Base-by-base conservation (phyloP, 2,113 vertebrate species). In the Chrysochloris asiatica region DNA sequence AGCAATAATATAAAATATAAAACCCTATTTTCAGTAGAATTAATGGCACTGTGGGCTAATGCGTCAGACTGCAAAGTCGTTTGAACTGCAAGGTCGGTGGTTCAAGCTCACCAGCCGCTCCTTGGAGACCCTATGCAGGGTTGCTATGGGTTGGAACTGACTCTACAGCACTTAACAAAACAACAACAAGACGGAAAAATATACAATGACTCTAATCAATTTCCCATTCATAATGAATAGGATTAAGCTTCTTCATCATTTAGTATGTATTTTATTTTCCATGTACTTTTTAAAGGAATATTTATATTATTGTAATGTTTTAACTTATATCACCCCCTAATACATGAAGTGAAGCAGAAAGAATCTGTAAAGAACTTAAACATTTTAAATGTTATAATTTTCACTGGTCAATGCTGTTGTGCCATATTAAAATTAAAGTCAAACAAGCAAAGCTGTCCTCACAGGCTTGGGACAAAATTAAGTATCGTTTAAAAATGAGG, bases 341-440 rank as follows among this genome's bases (percentile, higher is more conserved):
- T 92, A 86, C 41, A 77, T 94, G 79, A 93, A 88, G 24, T 89
- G 45, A 94, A 94, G 52, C 43, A 89, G 50, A 93, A 92, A 52
- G 28, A 17, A 4, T 71, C 45, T 75, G 4, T 86, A 91, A 91
- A 47, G 63, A 85, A 88, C 33, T 83, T 56, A 91, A 92, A 85
- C 28, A 50, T 88, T 88, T 91, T 95, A 88, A 89, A 76, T 93
- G 0, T 76, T 38, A 69, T 7, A 96, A 47, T 65, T 83, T 86
- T 95, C 43, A 88, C 14, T 67, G n/a, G 81, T 93, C 33, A 59
- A 81, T 79, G 52, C 80, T 95, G 2, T 61, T 93, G 77, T 95
- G 92, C 94, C 92, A 87, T 89, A 94, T 93, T 92, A 94, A 96
- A 94, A 61, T 92, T 84, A 80, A 84, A 79, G 45, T 81, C 77